Conservation (phyloP, 2,113 vertebrate genomes). For the Apodemus sylvaticus region DNA sequence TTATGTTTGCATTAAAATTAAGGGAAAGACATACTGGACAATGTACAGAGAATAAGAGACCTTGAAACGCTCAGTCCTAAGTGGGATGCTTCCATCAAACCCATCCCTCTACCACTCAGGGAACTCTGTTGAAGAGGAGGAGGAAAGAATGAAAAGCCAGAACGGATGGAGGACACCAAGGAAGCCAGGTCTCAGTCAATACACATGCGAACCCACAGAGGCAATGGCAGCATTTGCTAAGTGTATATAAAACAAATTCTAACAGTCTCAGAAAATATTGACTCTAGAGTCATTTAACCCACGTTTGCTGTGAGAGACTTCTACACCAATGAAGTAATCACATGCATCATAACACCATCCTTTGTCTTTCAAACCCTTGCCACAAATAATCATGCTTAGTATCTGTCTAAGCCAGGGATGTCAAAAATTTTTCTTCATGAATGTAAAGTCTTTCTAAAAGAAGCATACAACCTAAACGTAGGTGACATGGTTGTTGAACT, state of each 20-base stretch:
- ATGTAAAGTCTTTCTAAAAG: background rate
- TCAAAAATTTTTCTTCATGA: background rate
- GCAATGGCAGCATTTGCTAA: background rate
- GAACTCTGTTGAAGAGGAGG: background rate
- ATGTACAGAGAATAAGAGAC: background rate
- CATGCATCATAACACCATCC: background rate
- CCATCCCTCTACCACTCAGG: background rate
- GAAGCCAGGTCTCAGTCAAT: background rate
- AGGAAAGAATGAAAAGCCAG: background rate
- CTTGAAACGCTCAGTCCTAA: background rate
- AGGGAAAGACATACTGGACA: background rate
- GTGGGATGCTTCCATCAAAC: background rate
- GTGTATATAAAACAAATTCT: background rate
- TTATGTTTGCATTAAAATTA: background rate
- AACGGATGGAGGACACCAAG: background rate
- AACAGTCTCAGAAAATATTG: background rate
- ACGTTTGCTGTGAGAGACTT: background rate
- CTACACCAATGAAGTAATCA: background rate
- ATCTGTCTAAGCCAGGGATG: background rate
- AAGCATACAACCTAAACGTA: background rate
- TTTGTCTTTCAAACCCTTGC: background rate
- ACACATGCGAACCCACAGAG: background rate
- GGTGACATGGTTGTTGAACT: background rate
- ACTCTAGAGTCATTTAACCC: background rate
- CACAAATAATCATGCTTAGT: background rate